Base-by-base conservation (phyloP, 2,797 vertebrate genomes). In the Premnoplex brunnescens region DNA sequence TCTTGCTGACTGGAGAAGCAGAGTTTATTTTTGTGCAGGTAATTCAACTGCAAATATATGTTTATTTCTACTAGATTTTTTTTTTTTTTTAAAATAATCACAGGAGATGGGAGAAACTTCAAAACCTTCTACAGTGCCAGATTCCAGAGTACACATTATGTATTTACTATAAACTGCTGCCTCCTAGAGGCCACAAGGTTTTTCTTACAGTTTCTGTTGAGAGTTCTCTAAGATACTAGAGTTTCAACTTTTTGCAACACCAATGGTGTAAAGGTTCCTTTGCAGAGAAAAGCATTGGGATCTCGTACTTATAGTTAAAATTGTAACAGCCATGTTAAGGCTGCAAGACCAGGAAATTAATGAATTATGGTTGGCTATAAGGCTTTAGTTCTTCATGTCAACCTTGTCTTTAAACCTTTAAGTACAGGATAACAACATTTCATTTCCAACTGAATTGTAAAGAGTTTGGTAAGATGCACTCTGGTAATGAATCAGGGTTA, bases 131-230 rank as follows among this genome's bases (percentile, higher is more conserved):
- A 0, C 48, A 60, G 26, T 46, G 58, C 41, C 69, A 10, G 44
- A 49, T 12, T 5, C 48, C 7, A 3, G 66, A 69, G 46, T 43
- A 34, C 21, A 54, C 10, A 0, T 14, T 19, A 18, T 10, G 27
- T 51, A 94, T 95, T 95, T 93, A 88, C 85, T 93, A 93, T 90
- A 90, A 85, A 36, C 74, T 88, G 88, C 93, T 96, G 95, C 96
- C 96, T 96, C 96, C 96, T 89, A 95, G 94, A 94, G 96, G 96
- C 44, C 10, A 69, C 21, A 34, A 12, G 19, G 8, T 22, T 88
- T 75, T 92, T 66, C 58, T 58, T 77, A 52, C 8, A 14, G 7
- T 67, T 86, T 60, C 58, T 56, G 13, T 37, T 64, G 16, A 14
- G 48, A 36, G 22, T 36, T 66, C 21, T 5, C 63, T 66, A 66